These are phyloP conservation scores for Drosophila recens DNA, from an alignment of 2,888 invertebrate genomes.

Conservation along the genomic window DNA sequence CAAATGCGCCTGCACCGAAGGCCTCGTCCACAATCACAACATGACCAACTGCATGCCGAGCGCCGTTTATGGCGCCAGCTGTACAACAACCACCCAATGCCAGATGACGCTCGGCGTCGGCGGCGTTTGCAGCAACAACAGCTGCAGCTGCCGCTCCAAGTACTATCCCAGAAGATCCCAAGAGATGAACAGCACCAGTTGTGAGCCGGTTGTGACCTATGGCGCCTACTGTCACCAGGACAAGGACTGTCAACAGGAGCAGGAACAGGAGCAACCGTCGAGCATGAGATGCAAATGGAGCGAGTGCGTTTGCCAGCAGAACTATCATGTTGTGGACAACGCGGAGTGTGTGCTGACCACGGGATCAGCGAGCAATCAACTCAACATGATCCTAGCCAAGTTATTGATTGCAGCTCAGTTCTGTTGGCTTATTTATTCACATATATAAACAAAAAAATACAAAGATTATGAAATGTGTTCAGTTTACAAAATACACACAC, in stretches of 20 bases:
- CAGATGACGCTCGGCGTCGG: constrained; percentile 52
- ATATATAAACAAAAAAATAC: constrained; percentile 1
- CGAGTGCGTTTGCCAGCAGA: constrained; percentile 48
- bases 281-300: constrained; percentile 53
- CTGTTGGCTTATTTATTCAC: constrained; percentile 20
- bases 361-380: not conserved
- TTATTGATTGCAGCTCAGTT: not conserved
- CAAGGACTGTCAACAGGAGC: constrained; percentile 44
- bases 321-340: constrained; percentile 31
- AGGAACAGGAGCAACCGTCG: not conserved
- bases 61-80: constrained; percentile 26
- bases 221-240: constrained; percentile 52
- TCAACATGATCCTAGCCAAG: not conserved
- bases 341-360: constrained; percentile 25
- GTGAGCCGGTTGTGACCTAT: constrained; percentile 41
- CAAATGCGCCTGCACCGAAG: constrained; percentile 50
- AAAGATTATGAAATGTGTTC: constrained; percentile 9
- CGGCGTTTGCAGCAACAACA: constrained; percentile 43
- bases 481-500: constrained; percentile 4
- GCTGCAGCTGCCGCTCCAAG: constrained; percentile 42
- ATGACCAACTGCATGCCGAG: constrained; percentile 45
- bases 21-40: constrained; percentile 50
- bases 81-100: constrained; percentile 62
- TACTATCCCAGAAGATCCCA: constrained; percentile 43
- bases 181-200: constrained; percentile 9